Base-by-base conservation (phyloP, 2,888 invertebrate species). In the Tetranychus piercei region DNA sequence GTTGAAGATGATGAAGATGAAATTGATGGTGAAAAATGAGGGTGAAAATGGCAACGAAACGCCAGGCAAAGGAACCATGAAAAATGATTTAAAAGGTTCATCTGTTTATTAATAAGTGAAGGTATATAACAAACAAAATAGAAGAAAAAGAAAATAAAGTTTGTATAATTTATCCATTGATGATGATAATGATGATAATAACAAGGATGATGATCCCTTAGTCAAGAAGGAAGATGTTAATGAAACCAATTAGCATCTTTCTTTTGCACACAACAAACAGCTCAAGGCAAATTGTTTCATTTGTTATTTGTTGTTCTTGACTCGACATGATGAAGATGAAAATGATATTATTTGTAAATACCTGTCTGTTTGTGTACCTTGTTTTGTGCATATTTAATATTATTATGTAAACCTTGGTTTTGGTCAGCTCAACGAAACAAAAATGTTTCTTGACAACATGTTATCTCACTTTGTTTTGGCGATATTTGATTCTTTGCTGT, bases 211-310 rank as follows among this genome's bases (percentile, higher is more conserved):
- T 69, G 69, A 69, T 69, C 15, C 69, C 34, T 69, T 18, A 3
- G 22, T 22, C 15, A 69, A n/a, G 69, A 34, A 69, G n/a, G 69
- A 34, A 69, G 69, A 69, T 55, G 55, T 55, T 55, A 55, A 55
- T 55, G 55, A 55, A 55, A 55, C 55, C 55, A 55, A 55, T 55
- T 55, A 55, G 55, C 55, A 55, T 55, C 55, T 55, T 45, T 45
- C 9, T 45, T 55, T 55, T 55, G 55, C 55, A 55, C 9, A 55
- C 9, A 9, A 3, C 55, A 55, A 55, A 55, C 55, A 55, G 55
- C 55, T 55, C 15, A 55, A 55, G 55, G 55, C 55, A 15, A 55
- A 6, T 55, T 55, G 55, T 55, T 55, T 15, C 55, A 15, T 55
- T 55, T 55, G 15, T 55, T 55, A 7, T 55, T 34, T 55, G 55